Base-by-base conservation (phyloP, 2,797 vertebrate genomes). In the Lacerta agilis region DNA sequence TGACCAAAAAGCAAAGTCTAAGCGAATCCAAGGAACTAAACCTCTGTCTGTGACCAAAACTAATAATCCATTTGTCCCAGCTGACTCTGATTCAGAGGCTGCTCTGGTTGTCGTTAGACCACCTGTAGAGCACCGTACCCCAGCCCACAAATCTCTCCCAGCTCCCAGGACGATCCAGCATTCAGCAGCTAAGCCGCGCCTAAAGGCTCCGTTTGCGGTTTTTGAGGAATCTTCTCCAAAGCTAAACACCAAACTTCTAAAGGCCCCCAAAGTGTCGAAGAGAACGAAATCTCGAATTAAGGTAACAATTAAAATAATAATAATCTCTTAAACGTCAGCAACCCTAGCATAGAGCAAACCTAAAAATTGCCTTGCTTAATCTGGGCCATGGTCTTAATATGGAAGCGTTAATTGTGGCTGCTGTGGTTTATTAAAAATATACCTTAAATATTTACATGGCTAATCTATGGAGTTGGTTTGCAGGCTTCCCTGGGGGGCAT, bases 271-370 rank as follows among this genome's bases (percentile, higher is more conserved):
- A 93, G 97, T 67, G 8, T 86, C n/a, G 2, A 92, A 97, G 38
- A 97, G 95, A 64, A 97, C 95, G 82, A 98, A 97, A 85, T 97
- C 97, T 0, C 95, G 96, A 3, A 97, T 98, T 67, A 98, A 97
- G 97, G 98, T 98, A 91, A 94, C 75, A 0, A 77, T 61, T n/a
- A 61, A 33, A 33, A 58, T 64, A 36, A 55, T 38, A 61, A 15
- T 20, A 58, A 58, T 15, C 17, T 20, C 20, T 61, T 61, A 20
- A 20, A 5, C 18, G 18, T 61, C 15, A 6, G 17, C 49, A 58
- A n/a, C 29, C 55, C 18, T 49, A 18, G 43, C 43, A 71, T 33
- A 13, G 9, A 49, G 17, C 9, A 29, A 72, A 49, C 8, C 8
- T 71, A 13, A 45, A 15, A 36, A 15, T 25, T 23, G n/a, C 29